Base-by-base conservation (phyloP, 2,888 invertebrate species). In the Entomobrya multifasciata region DNA sequence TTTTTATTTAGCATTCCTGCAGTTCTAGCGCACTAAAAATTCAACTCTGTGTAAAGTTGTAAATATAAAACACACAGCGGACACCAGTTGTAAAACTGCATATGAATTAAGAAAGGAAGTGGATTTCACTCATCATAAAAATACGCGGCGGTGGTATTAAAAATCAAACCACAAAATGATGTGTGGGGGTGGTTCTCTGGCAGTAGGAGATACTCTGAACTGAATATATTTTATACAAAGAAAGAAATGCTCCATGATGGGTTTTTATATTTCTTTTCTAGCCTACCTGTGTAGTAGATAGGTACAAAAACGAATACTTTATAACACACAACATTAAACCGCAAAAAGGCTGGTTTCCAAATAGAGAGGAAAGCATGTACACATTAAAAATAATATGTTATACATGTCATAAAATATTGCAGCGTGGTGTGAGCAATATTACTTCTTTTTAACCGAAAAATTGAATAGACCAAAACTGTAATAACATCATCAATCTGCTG, bases 71-170 rank as follows among this genome's bases (percentile, higher is more conserved):
- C n/a, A n/a, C n/a, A n/a, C n/a, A n/a, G n/a, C n/a, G n/a, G n/a
- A n/a, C n/a, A n/a, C n/a, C n/a, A n/a, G n/a, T n/a, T n/a, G 41
- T 17, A 80, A 70, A n/a, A 67, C 36, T 52, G 55, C 30, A 60
- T 81, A 72, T 60, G 55, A 70, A 81, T 57, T 70, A 72, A 70
- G 72, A 81, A 57, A 81, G 81, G 81, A 81, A 81, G 47, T 70
- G 36, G 41, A 72, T 81, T 81, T 72, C 80, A 80, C 67, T 67
- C 65, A n/a, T 60, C 60, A 52, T 78, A 78, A 77, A 77, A 44
- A 17, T 36, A 41, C 41, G 47, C 22, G 22, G n/a, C 70, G 22
- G 47, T 30, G 62, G 15, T 70, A 13, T 22, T 67, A 20, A 44
- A 6, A 13, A 30, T 22, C 22, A 72, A 55, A 76, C 76, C 55